phyloP scores from a whole-genome alignment of 2,797 vertebrate genomes.

The Acanthiza pusilla region DNA sequence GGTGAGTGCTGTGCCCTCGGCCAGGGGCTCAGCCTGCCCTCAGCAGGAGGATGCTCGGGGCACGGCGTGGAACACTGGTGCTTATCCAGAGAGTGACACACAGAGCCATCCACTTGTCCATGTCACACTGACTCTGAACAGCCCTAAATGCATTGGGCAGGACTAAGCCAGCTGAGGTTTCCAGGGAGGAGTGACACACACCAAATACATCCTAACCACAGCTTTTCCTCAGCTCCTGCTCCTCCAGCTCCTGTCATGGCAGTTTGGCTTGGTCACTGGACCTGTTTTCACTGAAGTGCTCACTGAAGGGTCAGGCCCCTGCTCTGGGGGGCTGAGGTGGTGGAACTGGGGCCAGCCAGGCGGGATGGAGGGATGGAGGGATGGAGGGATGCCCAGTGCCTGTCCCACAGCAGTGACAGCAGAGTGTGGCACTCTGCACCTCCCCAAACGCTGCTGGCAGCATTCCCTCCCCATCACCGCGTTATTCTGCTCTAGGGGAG shows the following conservation, averaged over 20 bases:
- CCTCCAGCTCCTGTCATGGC: neutral
- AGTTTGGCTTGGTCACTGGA: accelerated
- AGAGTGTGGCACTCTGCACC: neutral
- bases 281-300: neutral
- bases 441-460: neutral
- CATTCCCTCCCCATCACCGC: neutral
- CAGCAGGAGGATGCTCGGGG: neutral
- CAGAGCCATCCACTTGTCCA: neutral
- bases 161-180: neutral
- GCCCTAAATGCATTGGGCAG: accelerated
- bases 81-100: neutral
- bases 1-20: neutral
- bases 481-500: neutral
- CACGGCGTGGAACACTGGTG: neutral
- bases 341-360: neutral
- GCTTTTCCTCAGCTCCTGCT: neutral
- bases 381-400: neutral
- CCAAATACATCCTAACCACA: accelerated
- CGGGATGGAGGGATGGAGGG: no score
- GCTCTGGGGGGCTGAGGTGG: neutral
- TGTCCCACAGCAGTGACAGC: neutral
- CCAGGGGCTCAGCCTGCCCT: neutral
- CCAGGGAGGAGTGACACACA: neutral
- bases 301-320: neutral
- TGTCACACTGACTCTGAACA: neutral